Evolutionary conservation across 1,140 invertebrate genomes (phyloP).

Genomic region (Pomacea maculata): DNA sequence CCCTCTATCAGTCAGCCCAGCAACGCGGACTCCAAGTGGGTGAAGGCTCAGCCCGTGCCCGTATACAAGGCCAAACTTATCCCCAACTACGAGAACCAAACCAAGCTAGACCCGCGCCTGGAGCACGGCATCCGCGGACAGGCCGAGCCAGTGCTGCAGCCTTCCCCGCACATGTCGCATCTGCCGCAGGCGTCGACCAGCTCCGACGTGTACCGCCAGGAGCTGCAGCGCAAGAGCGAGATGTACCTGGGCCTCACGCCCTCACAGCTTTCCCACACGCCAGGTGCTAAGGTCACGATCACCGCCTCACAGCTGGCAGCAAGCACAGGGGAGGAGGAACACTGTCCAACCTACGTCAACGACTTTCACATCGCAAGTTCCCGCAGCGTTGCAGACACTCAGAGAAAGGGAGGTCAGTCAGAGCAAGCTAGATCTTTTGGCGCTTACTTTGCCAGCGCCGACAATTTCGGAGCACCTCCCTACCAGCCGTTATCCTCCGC

Average conservation of each 20-base stretch:
- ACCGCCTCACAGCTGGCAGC: neutral
- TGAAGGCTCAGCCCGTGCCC: conserved; percentile 37
- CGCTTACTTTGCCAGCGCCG: conserved; percentile 2
- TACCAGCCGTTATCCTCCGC: neutral
- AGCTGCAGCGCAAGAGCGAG: conserved; percentile 39
- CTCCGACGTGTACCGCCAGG: conserved; percentile 31
- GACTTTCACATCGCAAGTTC: conserved; percentile 1
- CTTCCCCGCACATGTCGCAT: neutral
- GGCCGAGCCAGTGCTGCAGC: conserved; percentile 23
- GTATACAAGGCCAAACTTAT: conserved; percentile 45
- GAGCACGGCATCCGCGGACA: conserved; percentile 31
- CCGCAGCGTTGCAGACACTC: neutral
- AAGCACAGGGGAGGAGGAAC: neutral
- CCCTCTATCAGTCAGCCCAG: neutral
- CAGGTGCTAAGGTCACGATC: neutral
- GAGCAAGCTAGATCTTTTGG: neutral
- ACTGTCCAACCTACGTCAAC: neutral
- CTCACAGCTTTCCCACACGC: neutral
- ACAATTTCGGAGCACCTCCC: conserved; percentile 9
- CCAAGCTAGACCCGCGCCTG: conserved; percentile 34
- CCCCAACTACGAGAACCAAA: conserved; percentile 47
- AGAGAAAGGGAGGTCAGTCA: neutral
- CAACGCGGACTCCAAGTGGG: conserved; percentile 30
- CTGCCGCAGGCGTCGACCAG: conserved; percentile 25
- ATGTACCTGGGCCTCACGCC: conserved; percentile 23